Evolutionary conservation across 2,888 invertebrate species (phyloP), one percentile per base, ranked within the genome.

Genomic region (Anoplius nigerrimus): DNA sequence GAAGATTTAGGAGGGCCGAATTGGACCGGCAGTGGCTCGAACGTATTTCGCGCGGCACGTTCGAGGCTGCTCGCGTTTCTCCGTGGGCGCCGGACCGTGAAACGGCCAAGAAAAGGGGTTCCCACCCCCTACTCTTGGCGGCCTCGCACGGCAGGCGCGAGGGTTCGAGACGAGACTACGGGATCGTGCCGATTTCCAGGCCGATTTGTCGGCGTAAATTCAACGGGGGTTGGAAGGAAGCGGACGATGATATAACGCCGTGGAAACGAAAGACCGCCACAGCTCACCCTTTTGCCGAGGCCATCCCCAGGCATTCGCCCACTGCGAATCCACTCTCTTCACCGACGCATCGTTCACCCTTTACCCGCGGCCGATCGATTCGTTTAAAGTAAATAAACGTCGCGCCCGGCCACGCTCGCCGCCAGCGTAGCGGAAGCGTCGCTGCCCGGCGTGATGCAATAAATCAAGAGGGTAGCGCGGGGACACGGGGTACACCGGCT

Each of bases 381-480:
- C 82, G 76, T 79, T 80, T 76, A 83, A 85, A 85, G 86, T 85
- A 86, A 86, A 86, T 87, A 86, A 86, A 86, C 86, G 84, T 85
- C 80, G 69, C 71, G 78, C 78, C 72, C 71, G 70, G 72, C 63
- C 71, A 56, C 69, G 62, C 11, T 52, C 65, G 61, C 55, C 62
- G 62, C 69, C 46, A 60, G 42, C 16, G 48, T 48, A 48, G 42
- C 70, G 72, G 78, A 72, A 72, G 71, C 71, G 79, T 76, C 76
- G 78, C 68, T 72, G 68, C 64, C 67, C 60, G 66, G 66, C 72
- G 72, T 81, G 76, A 80, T 71, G 74, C 73, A 68, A 80, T 80
- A 79, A 81, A 80, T 80, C 80, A 76, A 73, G 68, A 66, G 74
- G 76, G 61, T 76, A n/a, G n/a, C 66, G 48, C n/a, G 6, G 48